Evolutionary conservation across 2,888 invertebrate species (phyloP).

Genomic region (Morpho deidamia): DNA sequence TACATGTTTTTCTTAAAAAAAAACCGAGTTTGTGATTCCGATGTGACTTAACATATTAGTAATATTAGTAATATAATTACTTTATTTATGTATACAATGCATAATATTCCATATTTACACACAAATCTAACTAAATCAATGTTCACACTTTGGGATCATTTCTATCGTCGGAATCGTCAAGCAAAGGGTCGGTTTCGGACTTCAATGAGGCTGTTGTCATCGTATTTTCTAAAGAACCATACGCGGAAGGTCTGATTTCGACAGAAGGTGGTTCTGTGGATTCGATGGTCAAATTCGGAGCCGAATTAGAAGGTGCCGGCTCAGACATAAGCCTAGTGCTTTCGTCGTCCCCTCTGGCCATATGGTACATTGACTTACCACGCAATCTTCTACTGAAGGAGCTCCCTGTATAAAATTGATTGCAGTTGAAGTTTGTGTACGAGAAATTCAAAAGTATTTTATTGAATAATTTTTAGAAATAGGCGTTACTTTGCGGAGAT

Average conservation of each 20-base stretch:
- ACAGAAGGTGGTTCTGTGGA: constrained; percentile 42
- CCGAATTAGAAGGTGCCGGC: constrained; percentile 53
- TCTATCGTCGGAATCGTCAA: constrained; percentile 33
- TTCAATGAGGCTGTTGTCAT: constrained; percentile 34
- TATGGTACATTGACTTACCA: constrained; percentile 86
- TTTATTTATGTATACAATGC: no score
- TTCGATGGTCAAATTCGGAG: constrained; percentile 50
- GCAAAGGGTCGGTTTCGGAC: constrained; percentile 54
- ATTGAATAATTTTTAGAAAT: no score
- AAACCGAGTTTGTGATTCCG: no score
- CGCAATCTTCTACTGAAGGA: constrained; percentile 87
- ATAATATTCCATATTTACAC: no score
- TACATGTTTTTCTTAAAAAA: no score
- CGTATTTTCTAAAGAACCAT: constrained; percentile 61
- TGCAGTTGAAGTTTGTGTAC: not conserved
- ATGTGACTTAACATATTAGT: no score
- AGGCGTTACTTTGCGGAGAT: no score
- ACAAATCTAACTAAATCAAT: not conserved
- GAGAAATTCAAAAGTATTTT: no score
- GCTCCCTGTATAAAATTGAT: constrained; percentile 69
- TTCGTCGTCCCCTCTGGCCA: constrained; percentile 83
- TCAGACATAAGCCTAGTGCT: constrained; percentile 65
- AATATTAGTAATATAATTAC: no score
- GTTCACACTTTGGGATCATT: constrained; percentile 48
- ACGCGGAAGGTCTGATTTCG: constrained; percentile 51